phyloP scores from a whole-genome alignment of 2,113 vertebrate species.

The Talpa occidentalis region DNA sequence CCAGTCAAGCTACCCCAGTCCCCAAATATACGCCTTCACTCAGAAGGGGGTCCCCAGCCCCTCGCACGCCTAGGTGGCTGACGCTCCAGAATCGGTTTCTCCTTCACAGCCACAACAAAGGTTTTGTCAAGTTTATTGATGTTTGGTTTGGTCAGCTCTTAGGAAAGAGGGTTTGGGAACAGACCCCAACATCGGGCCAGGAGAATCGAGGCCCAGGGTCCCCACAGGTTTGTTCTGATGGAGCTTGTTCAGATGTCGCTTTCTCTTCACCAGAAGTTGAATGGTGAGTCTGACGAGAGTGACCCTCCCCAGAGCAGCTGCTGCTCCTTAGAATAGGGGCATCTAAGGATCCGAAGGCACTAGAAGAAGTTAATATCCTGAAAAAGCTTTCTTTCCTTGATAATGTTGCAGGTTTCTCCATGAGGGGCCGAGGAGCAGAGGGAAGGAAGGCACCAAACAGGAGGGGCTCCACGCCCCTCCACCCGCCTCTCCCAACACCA shows the following conservation, averaged over 20 bases:
- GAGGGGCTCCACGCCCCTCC: background rate
- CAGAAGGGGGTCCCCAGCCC: background rate
- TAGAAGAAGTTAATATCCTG: constrained; percentile 60
- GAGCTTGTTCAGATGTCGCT: background rate
- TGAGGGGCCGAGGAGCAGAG: background rate
- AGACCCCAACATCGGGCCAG: background rate
- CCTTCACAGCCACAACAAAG: background rate
- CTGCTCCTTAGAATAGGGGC: background rate
- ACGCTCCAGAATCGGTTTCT: background rate
- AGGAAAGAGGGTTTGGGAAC: constrained; percentile 20
- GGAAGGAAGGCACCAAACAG: background rate
- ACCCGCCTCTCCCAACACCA: background rate
- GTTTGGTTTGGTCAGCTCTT: constrained; percentile 55
- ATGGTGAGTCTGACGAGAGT: background rate
- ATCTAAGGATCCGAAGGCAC: constrained; percentile 21
- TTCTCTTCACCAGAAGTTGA: background rate
- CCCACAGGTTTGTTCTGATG: background rate
- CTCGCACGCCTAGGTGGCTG: background rate
- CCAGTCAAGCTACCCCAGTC: background rate
- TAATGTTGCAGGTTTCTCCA: constrained; percentile 42
- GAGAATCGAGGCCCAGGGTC: background rate
- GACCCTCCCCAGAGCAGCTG: background rate
- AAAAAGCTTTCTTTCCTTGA: constrained; percentile 59
- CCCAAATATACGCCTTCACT: background rate
- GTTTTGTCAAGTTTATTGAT: constrained; percentile 54